Conservation (phyloP, 1,140 invertebrate genomes). For the Dryas iulia region DNA sequence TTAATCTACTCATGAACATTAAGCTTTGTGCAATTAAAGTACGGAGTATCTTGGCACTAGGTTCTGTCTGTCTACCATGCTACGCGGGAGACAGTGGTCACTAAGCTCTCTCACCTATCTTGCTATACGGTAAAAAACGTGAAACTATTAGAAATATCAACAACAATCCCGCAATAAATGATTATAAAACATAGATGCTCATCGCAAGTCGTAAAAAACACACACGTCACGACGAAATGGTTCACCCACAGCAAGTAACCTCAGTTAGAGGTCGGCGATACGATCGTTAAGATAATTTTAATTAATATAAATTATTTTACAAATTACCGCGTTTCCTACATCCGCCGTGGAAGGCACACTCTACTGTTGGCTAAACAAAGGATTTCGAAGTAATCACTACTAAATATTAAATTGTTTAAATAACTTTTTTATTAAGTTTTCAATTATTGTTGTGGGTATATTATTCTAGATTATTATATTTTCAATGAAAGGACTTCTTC, state of each 20-base stretch:
- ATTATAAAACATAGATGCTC: neutral
- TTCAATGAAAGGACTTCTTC: no score
- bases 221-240: neutral
- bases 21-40: no score
- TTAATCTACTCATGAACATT: no score
- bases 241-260: neutral
- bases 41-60: no score
- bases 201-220: neutral
- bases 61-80: no score
- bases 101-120: no score
- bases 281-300: conserved; percentile 2
- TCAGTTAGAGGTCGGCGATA: conserved; percentile 5
- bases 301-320: conserved; percentile 6
- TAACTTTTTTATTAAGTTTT: no score
- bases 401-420: neutral
- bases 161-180: neutral
- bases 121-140: no score
- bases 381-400: neutral
- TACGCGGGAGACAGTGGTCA: no score
- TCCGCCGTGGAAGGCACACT: neutral
- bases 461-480: no score
- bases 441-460: no score
- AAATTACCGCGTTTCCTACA: conserved; percentile 5
- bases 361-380: neutral
- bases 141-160: neutral